Conservation (phyloP, 2,113 vertebrate species). For the Ctenomys sociabilis region DNA sequence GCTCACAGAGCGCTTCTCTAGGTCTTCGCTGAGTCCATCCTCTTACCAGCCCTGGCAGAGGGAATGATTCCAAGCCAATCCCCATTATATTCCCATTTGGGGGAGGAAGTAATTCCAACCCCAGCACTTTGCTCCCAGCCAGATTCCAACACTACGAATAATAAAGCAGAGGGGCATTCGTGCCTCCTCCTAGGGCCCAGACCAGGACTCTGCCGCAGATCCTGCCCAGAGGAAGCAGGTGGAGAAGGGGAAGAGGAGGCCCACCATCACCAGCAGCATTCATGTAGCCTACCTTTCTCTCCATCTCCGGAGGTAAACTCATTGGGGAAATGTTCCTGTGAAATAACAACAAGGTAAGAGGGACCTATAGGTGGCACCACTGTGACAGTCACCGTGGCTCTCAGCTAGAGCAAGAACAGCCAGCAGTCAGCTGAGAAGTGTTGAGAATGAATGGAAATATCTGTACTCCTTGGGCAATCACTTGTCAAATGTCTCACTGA, state of each 20-base stretch:
- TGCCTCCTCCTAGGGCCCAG: not conserved
- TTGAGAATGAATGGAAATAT: not conserved
- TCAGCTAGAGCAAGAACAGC: not conserved
- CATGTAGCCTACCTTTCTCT: conserved; percentile 88
- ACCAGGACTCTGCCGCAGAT: not conserved
- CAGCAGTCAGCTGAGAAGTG: not conserved
- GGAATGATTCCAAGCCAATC: too few relatives aligned
- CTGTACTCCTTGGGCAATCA: not conserved
- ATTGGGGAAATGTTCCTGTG: conserved; percentile 93
- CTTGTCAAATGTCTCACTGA: not conserved
- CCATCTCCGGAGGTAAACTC: conserved; percentile 98
- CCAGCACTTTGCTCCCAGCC: not conserved
- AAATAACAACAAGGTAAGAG: conserved; percentile 62
- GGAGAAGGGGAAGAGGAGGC: not conserved
- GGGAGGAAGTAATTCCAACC: not conserved
- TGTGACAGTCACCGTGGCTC: not conserved
- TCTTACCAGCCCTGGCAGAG: not conserved
- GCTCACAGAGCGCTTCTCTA: not conserved
- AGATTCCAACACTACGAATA: not conserved
- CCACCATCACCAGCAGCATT: not conserved
- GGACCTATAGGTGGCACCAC: conserved; percentile 78
- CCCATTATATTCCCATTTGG: not conserved
- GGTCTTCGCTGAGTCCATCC: not conserved
- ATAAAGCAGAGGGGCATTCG: not conserved
- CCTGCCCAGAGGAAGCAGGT: not conserved